Percentiles rank a stretch among this genome's conserved stretches.
phyloP scores from a whole-genome alignment of 2,113 vertebrate species.

The Variabilichromis moorii region DNA sequence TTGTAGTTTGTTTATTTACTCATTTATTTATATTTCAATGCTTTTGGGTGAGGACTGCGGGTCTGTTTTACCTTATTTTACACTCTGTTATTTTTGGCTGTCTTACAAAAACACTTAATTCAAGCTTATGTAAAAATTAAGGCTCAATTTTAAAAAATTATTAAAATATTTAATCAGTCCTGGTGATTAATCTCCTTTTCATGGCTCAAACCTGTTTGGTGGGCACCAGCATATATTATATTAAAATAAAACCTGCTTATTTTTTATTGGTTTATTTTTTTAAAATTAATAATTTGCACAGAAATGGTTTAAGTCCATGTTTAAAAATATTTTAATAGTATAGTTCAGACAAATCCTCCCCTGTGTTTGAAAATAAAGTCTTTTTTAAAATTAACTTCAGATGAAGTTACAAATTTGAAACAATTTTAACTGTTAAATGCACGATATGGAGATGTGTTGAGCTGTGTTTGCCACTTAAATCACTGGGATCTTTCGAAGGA shows the following conservation, averaged over 20 bases:
- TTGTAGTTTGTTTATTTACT: background rate
- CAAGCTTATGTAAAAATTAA: background rate
- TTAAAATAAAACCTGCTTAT: background rate
- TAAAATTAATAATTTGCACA: rapidly evolving
- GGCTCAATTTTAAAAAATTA: rapidly evolving
- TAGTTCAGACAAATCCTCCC: background rate
- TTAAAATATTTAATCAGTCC: background rate
- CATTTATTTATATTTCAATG: background rate
- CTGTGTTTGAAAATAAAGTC: background rate
- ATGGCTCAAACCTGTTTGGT: background rate
- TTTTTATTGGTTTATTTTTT: background rate
- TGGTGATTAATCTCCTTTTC: background rate
- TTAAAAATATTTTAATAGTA: background rate
- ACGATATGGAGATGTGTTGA: background rate
- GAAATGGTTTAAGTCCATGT: background rate
- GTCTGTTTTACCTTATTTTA: background rate
- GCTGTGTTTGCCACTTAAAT: background rate
- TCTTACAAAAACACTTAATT: background rate
- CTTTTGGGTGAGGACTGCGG: background rate
- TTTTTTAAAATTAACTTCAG: background rate
- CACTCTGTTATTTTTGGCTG: background rate
- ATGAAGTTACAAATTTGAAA: background rate
- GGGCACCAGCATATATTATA: background rate
- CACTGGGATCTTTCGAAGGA: background rate
- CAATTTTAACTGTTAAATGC: background rate